Evolutionary conservation across 2,113 vertebrate genomes (phyloP).

Genomic region (Callipepla squamata): DNA sequence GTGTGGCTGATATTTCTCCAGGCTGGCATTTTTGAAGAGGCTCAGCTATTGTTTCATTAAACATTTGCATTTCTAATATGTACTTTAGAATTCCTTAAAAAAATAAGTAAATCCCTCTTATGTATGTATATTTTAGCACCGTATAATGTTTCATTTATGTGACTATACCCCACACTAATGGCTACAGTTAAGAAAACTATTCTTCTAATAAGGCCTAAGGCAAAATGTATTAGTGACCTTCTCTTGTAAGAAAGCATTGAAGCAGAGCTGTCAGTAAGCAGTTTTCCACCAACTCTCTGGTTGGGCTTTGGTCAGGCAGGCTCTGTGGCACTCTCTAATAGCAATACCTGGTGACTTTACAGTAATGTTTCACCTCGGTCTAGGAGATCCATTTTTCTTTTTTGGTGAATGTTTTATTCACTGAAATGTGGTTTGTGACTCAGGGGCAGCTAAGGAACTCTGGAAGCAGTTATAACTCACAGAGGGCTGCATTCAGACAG

Average conservation of each 20-base stretch:
- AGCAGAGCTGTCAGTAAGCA: constrained; percentile 12
- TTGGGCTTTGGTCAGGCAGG: not conserved
- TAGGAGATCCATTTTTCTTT: constrained; percentile 6
- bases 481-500: not conserved
- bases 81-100: not conserved
- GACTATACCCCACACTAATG: not conserved
- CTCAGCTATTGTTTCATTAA: constrained; percentile 23
- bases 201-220: not conserved
- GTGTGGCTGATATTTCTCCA: constrained; percentile 38
- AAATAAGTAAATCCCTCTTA: not conserved
- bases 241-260: not conserved
- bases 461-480: not conserved
- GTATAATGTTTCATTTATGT: not conserved
- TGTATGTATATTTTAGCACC: not conserved
- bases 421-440: constrained; percentile 5
- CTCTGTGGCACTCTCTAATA: not conserved
- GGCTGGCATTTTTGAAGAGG: constrained; percentile 33
- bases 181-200: constrained; percentile 10
- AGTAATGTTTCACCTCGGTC: not conserved
- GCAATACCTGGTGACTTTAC: not conserved
- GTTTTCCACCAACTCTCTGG: not conserved
- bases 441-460: not conserved
- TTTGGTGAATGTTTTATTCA: constrained; percentile 26
- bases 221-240: not conserved
- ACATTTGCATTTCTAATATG: not conserved